These are phyloP conservation scores for Aphidius colemani DNA, from an alignment of 2,888 invertebrate genomes.

Conservation along the genomic window DNA sequence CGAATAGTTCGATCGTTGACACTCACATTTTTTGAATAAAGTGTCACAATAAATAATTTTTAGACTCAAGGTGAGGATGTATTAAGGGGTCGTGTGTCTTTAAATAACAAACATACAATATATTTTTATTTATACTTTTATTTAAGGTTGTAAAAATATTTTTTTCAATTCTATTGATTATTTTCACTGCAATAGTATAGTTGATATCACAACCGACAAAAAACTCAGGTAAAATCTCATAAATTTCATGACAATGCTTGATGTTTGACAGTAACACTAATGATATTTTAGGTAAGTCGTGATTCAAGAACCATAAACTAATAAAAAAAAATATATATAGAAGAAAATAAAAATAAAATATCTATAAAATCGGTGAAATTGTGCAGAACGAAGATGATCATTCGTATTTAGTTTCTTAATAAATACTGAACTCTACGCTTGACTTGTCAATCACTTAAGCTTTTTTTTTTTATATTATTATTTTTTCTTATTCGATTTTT, in stretches of 20 bases:
- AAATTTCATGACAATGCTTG: slow-evolving; percentile 46
- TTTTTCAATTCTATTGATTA: background rate
- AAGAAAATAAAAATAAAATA: too few relatives aligned
- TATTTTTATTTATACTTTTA: background rate
- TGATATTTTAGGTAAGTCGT: slow-evolving; percentile 42
- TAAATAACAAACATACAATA: slow-evolving; percentile 12
- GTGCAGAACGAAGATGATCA: slow-evolving; percentile 47
- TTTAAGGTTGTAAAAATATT: slow-evolving; percentile 2
- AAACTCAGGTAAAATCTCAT: slow-evolving; percentile 44
- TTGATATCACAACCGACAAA: background rate
- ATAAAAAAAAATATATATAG: slow-evolving; percentile 42
- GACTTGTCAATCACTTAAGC: slow-evolving; percentile 40
- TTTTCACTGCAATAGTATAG: slow-evolving; percentile 11
- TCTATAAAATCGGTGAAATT: slow-evolving; percentile 56
- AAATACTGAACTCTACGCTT: slow-evolving; percentile 44
- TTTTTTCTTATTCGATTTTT: slow-evolving; percentile 2
- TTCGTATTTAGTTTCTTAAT: slow-evolving; percentile 4
- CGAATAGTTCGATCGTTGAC: slow-evolving; percentile 16
- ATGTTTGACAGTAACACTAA: slow-evolving; percentile 55
- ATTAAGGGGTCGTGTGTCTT: slow-evolving; percentile 14
- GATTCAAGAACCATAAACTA: slow-evolving; percentile 49
- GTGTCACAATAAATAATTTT: slow-evolving; percentile 19
- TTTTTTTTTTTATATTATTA: slow-evolving; percentile 17
- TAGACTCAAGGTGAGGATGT: slow-evolving; percentile 8
- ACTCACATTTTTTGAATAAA: slow-evolving; percentile 9